Base-by-base conservation (phyloP, 2,797 vertebrate species). In the Cetoscarus ocellatus region DNA sequence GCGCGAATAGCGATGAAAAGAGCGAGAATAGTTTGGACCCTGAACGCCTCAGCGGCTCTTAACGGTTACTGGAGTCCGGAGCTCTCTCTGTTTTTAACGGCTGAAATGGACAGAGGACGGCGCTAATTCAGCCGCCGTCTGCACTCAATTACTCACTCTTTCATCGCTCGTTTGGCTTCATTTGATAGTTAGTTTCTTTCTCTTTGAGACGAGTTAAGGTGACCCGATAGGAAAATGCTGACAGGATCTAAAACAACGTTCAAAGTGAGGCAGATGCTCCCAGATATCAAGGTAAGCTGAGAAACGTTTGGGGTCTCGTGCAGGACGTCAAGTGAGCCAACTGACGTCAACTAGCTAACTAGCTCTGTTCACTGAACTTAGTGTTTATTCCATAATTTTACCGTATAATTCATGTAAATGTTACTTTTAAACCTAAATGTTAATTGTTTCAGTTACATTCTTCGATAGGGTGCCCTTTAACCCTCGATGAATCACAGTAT, bases 211-310 rank as follows among this genome's bases (percentile, higher is more conserved):
- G 65, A 84, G 62, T 19, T 39, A 27, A 65, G 6, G 42, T 43
- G 60, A 12, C 73, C 47, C 43, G 44, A 10, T 4, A 49, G 19
- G 77, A 86, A 88, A 34, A 96, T 96, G 96, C 80, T 96, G 74
- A 94, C 94, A 3, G 93, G 94, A 77, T 95, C 95, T 14, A 96
- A 93, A 87, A 95, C 85, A 75, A 96, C 95, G 73, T 97, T 96
- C 86, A 95, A 96, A 94, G 96, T 97, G 80, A 93, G 95, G 61
- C 94, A 96, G 77, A 92, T 95, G 90, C 89, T 90, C 13, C 94
- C 95, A 2, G 94, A 94, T n/a, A 90, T 95, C 51, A 95, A 95
- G 95, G 94, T 95, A 92, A 90, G 92, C 5, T 19, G 6, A 5
- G 2, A 12, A 58, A 36, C 57, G 40, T 44, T n/a, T 7, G 10